Base-by-base conservation (phyloP, 2,113 vertebrate species). In the Hyla sarda region DNA sequence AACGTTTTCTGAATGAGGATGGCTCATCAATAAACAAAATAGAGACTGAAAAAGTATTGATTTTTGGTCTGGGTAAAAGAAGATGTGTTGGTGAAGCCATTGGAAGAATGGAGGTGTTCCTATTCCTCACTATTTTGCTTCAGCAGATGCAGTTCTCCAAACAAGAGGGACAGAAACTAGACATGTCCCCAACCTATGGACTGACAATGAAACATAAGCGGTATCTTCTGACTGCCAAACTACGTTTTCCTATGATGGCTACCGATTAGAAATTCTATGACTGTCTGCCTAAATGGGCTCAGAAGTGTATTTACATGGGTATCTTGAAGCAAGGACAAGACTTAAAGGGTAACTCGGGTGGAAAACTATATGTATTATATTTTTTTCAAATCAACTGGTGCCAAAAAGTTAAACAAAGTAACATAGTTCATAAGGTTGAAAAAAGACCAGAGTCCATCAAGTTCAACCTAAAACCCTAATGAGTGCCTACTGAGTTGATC, bases 21-120 rank as follows among this genome's bases (percentile, higher is more conserved):
- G 96, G 97, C 56, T 91, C 89, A 0, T 92, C 93, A 1, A 1
- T 99, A 48, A 94, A 92, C 90, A 95, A 90, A 69, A 0, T 19
- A 0, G 93, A 96, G 10, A 88, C 91, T 0, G 97, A 99, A 83
- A 98, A 96, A 88, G 92, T 99, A 77, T 23, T 94, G 88, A 0
- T 82, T 0, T 99, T 99, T 0, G 96, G 98, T 8, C 14, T 98
- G 91, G 98, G 98, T 56, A 96, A 93, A 89, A 91, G 98, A 0
- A 95, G 94, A 11, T 99, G 98, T 90, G 88, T 98, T 0, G 98
- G 98, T 0, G 97, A 99, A 88, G 76, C 89, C 67, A 97, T 99
- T 0, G 97, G 92, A 14, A 94, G 95, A 11, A 90, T 92, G 37
- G 96, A 99, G 89, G 86, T 99, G 88, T 99, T 93, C 90, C 96